Percentiles rank a stretch among this genome's conserved stretches.
Conservation (phyloP, 2,797 vertebrate species). For the Todus mexicanus region DNA sequence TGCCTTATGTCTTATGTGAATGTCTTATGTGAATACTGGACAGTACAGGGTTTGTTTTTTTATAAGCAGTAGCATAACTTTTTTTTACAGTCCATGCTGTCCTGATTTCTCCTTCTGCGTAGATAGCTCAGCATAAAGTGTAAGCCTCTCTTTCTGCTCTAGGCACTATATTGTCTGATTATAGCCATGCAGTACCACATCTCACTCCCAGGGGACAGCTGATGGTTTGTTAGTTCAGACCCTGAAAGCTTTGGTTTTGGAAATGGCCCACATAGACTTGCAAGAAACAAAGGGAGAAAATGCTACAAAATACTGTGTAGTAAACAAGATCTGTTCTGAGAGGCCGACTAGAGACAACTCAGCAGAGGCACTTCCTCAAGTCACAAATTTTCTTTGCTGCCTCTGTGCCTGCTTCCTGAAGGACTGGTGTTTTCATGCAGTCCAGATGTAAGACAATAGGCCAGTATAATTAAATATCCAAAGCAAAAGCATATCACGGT, state of each 20-base stretch:
- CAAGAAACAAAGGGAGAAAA: not conserved
- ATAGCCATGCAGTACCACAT: not conserved
- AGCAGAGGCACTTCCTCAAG: conserved; percentile 9
- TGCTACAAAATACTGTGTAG: not conserved
- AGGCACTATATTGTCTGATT: not conserved
- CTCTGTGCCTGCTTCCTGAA: conserved; percentile 18
- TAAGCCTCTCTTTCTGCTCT: conserved; percentile 1
- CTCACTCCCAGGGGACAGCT: not conserved
- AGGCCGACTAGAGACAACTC: not conserved
- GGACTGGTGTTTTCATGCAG: not conserved
- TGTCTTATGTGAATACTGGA: not conserved
- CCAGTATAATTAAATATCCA: not conserved
- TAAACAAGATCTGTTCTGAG: conserved; percentile 28
- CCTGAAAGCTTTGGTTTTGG: not conserved
- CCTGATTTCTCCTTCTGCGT: not conserved
- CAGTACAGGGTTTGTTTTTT: not conserved
- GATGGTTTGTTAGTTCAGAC: not conserved
- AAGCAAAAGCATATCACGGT: not conserved
- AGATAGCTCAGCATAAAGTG: not conserved
- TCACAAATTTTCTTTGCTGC: conserved; percentile 8
- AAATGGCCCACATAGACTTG: not conserved
- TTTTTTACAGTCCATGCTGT: not conserved
- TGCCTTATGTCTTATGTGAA: not conserved
- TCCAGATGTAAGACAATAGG: conserved; percentile 8
- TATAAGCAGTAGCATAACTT: not conserved